Evolutionary conservation across 2,113 vertebrate genomes (phyloP), one percentile per base, ranked within the genome.

Genomic region (Silurus asotus): DNA sequence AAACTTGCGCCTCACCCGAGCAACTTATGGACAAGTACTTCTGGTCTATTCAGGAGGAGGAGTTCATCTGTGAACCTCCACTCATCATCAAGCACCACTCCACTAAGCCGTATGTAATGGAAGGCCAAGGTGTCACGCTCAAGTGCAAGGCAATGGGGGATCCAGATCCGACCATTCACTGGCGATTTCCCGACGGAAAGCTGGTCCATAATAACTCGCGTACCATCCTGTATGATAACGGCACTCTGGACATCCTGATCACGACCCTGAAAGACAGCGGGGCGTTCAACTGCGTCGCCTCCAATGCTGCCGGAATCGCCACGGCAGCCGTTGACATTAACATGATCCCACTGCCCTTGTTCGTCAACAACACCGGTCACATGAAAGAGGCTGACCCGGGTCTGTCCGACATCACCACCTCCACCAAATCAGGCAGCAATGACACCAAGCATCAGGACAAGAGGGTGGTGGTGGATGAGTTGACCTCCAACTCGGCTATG

Each of bases 21-120:
- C 95, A 97, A 51, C 94, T 98, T 65, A 97, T 96, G 51, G 97
- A 97, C 45, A 97, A 96, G 72, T 95, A 97, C 82, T 97, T 98
- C 82, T 98, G 97, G 97, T 97, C 97, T 6, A 97, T 99, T 85
- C 96, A 97, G 0, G 97, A 98, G 89, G 97, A 98, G 88, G 97
- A 98, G 87, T 96, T 98, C 62, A 94, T 96, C 72, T 98, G 97
- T 1, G 96, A 96, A 2, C 94, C 96, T 0, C 97, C 97, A 0
- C 92, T 97, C 75, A 99, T 99, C 88, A 97, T 97, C 0, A 94
- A 96, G 69, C 95, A 97, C n/a, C 90, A 94, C 0, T 91, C 94
- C 0, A 94, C 93, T 7, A 96, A 96, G 23, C 91, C 96, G 0
- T 94, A 93, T 6, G 96, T 98, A 28, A 94, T 98, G 91, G 97